Evolutionary conservation across 2,113 vertebrate species (phyloP), one percentile per base, ranked within the genome.

Genomic region (Labeo rohita): DNA sequence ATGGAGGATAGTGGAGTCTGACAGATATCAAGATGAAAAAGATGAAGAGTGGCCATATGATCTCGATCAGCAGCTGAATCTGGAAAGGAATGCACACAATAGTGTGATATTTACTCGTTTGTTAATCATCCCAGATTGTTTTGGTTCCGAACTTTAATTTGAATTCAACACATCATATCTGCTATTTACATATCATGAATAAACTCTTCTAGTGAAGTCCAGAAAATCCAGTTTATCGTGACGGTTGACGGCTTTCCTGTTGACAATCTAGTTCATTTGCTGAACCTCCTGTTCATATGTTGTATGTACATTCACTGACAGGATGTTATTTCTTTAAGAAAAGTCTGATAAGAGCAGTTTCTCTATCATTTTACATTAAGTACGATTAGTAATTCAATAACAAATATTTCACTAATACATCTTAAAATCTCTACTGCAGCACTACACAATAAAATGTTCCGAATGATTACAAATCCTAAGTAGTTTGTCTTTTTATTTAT

Each of bases 21-120:
- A 99, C 98, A 9, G 98, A 98, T 89, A 99, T 98, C 92, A 99
- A 91, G 91, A 99, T 99, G 91, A 99, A 96, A 93, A 99, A 99
- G 94, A 99, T 97, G 89, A 99, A 97, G 1, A 99, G 95, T 21
- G 98, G 98, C 98, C 98, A 99, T 87, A 96, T 90, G 75, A 99
- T 95, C 94, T 99, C 98, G 21, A 99, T 94, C 92, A 99, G 89
- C 83, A 99, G 93, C 93, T 99, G 98, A 93, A 97, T 93, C 98
- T 99, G 91, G 56, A 90, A 92, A 66, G 80, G 78, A 88, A 65
- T 93, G 39, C 18, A 72, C 13, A 84, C 8, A 50, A 15, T 3
- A 2, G 61, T 15, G 15, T 47, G 21, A 80, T 45, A 49, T 13
- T 21, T 52, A 65, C n/a, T 11, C 0, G 50, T 36, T 21, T 82